These are phyloP conservation scores for Burhinus bistriatus DNA, from an alignment of 2,113 vertebrate genomes.

Conservation along the genomic window DNA sequence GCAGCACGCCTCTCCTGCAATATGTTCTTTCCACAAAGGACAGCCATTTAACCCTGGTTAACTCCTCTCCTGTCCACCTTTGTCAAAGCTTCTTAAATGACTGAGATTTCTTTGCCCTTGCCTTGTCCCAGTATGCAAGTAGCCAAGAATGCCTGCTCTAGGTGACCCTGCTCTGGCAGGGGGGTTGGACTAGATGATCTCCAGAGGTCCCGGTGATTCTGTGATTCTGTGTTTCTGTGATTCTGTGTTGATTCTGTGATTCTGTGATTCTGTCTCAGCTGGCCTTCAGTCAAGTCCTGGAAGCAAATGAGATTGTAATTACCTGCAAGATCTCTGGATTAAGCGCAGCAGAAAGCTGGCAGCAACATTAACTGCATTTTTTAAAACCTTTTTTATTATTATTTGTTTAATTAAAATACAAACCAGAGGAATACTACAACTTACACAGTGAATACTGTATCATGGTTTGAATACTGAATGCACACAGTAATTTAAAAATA, in stretches of 20 bases:
- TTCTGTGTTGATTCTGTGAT: too few relatives aligned
- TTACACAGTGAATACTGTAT: background rate
- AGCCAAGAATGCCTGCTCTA: background rate
- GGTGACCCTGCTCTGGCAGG: too few relatives aligned
- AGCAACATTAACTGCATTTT: background rate
- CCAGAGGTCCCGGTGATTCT: too few relatives aligned
- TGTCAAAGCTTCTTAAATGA: background rate
- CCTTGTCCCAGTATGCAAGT: background rate
- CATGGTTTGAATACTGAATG: background rate
- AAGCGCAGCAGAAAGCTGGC: background rate
- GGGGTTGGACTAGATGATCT: too few relatives aligned
- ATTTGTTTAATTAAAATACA: background rate
- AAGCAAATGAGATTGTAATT: background rate
- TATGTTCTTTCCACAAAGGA: background rate
- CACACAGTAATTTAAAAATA: background rate
- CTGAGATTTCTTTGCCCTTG: background rate
- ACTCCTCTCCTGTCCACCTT: background rate
- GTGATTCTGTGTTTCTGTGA: too few relatives aligned
- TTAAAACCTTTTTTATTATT: background rate
- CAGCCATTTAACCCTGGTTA: background rate
- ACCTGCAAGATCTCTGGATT: background rate
- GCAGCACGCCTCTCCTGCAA: background rate
- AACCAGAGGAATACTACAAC: background rate
- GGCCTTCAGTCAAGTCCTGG: background rate
- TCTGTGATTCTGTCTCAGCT: background rate